phyloP scores from a whole-genome alignment of 2,888 invertebrate genomes.

The Aleiodes leptofemur region DNA sequence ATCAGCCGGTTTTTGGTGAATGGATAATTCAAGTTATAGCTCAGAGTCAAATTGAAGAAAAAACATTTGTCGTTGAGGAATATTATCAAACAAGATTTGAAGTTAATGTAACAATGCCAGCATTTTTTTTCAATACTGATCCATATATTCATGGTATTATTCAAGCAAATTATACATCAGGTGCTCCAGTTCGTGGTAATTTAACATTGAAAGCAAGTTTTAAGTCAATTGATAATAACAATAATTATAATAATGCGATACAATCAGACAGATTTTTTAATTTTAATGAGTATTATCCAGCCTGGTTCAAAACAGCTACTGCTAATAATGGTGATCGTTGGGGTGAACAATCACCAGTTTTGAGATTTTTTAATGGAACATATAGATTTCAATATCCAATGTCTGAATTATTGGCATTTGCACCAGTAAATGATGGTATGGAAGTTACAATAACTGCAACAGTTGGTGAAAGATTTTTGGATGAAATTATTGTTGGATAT shows the following conservation, averaged over 20 bases:
- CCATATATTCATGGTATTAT: slow-evolving; percentile 89
- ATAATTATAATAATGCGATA: slow-evolving; percentile 49
- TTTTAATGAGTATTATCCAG: slow-evolving; percentile 88
- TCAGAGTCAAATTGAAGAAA: slow-evolving; percentile 91
- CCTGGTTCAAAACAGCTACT: slow-evolving; percentile 82
- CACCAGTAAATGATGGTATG: slow-evolving; percentile 84
- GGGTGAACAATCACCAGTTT: slow-evolving; percentile 79
- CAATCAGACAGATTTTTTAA: slow-evolving; percentile 84
- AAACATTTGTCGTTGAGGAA: slow-evolving; percentile 92
- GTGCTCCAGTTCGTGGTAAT: slow-evolving; percentile 92
- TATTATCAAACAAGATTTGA: slow-evolving; percentile 97
- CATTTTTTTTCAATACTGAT: slow-evolving; percentile 93
- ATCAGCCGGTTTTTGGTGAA: slow-evolving; percentile 93
- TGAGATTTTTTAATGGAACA: slow-evolving; percentile 91
- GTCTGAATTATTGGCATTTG: slow-evolving; percentile 83
- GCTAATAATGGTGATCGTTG: slow-evolving; percentile 76
- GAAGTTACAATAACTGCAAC: slow-evolving; percentile 90
- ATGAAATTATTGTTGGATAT: slow-evolving; percentile 91
- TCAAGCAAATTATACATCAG: slow-evolving; percentile 97
- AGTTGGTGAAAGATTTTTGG: slow-evolving; percentile 90
- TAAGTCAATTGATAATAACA: slow-evolving; percentile 78
- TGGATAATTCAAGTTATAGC: slow-evolving; percentile 94
- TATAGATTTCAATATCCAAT: slow-evolving; percentile 89
- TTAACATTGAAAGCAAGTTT: slow-evolving; percentile 89
- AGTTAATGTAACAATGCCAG: slow-evolving; percentile 96